phyloP scores from a whole-genome alignment of 2,113 vertebrate genomes.

The Pangasianodon gigas region DNA sequence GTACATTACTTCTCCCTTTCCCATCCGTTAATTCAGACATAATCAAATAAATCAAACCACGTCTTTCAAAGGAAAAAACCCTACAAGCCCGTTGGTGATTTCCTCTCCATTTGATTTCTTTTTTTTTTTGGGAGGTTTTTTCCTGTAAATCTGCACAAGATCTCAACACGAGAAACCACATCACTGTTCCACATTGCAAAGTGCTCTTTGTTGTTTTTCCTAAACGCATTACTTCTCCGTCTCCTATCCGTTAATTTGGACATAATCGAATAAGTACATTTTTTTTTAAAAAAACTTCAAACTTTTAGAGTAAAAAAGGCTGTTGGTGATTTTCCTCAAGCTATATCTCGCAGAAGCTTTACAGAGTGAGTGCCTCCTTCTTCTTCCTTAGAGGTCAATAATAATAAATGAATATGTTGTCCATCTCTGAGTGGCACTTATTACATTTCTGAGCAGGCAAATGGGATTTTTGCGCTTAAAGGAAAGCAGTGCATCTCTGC shows the following conservation, averaged over 20 bases:
- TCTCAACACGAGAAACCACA: constrained; percentile 32
- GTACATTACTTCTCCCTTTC: not conserved
- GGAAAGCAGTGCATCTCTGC: constrained; percentile 46
- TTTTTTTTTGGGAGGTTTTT: constrained; percentile 1
- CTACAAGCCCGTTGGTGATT: not conserved
- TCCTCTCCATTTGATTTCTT: not conserved
- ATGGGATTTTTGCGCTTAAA: constrained; percentile 53
- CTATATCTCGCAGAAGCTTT: constrained; percentile 28
- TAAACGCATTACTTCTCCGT: constrained; percentile 26
- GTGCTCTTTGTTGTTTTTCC: constrained; percentile 32
- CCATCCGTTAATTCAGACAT: not conserved
- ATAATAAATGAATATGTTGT: constrained; percentile 57
- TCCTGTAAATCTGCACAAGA: constrained; percentile 43
- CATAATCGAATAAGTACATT: constrained; percentile 36
- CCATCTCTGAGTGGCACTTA: constrained; percentile 54
- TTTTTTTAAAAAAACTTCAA: constrained; percentile 3
- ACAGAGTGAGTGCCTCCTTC: constrained; percentile 36
- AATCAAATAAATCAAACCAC: constrained; percentile 6
- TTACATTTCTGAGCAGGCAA: constrained; percentile 50
- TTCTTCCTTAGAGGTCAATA: constrained; percentile 43
- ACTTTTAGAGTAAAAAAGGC: constrained; percentile 8
- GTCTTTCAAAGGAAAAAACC: not conserved
- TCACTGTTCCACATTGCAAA: not conserved
- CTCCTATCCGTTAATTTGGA: constrained; percentile 17
- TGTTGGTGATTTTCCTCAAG: constrained; percentile 37